phyloP scores from a whole-genome alignment of 2,113 vertebrate genomes.

The Synchiropus splendidus region DNA sequence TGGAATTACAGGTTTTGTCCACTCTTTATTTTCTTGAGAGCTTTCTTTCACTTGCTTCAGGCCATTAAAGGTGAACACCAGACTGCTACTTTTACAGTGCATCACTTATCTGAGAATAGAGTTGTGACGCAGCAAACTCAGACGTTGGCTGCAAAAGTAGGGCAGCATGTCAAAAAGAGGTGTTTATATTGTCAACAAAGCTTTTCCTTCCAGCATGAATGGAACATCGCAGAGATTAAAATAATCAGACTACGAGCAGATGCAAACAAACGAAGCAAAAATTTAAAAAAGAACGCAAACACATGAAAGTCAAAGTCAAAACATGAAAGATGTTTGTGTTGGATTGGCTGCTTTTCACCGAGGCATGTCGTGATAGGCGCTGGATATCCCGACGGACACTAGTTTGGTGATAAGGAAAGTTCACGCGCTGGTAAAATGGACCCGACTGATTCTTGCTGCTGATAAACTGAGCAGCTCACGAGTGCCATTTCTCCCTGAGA shows the following conservation, averaged over 20 bases:
- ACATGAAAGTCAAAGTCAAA: slow-evolving; percentile 24
- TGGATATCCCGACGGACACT: slow-evolving; percentile 21
- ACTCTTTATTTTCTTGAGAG: too few species aligned
- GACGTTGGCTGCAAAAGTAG: slow-evolving; percentile 7
- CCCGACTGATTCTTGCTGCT: slow-evolving; percentile 2
- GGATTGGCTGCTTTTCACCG: slow-evolving; percentile 12
- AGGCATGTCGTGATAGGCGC: slow-evolving; percentile 24
- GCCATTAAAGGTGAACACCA: too few species aligned
- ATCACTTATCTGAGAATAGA: too few species aligned
- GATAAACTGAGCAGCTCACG: slow-evolving; percentile 14
- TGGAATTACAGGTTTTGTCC: too few species aligned
- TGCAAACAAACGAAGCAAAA: slow-evolving; percentile 29
- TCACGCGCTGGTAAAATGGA: slow-evolving; percentile 7
- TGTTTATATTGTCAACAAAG: slow-evolving; percentile 15
- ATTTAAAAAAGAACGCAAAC: slow-evolving; percentile 3
- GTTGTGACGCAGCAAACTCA: too few species aligned
- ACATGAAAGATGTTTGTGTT: slow-evolving; percentile 29
- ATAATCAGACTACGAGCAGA: slow-evolving; percentile 26
- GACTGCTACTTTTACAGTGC: too few species aligned
- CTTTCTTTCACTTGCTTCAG: too few species aligned
- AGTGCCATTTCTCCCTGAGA: slow-evolving; percentile 2
- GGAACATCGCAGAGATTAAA: slow-evolving; percentile 12
- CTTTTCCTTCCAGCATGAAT: slow-evolving; percentile 21
- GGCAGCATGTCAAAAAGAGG: slow-evolving; percentile 13
- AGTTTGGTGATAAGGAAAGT: slow-evolving; percentile 24